Conservation (phyloP, 1,140 invertebrate species). For the Rhysida immarginata region DNA sequence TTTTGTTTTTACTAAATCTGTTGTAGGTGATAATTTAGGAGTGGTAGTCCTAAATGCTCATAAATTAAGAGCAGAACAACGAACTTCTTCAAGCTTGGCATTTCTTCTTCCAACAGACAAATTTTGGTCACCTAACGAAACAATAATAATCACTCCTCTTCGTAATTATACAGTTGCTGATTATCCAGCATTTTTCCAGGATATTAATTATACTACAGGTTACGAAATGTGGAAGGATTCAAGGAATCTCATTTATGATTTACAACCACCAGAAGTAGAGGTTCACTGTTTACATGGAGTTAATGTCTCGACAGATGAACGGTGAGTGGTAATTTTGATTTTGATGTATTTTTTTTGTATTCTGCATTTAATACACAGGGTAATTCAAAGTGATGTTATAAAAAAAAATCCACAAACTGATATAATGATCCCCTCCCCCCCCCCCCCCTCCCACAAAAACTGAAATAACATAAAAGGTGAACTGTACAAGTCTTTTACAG, state of each 20-base stretch:
- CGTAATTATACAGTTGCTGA: slow-evolving; percentile 75
- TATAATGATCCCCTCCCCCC: too few species aligned
- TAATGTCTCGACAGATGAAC: slow-evolving; percentile 61
- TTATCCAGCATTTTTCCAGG: slow-evolving; percentile 68
- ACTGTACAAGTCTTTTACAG: too few species aligned
- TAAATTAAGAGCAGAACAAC: slow-evolving; percentile 66
- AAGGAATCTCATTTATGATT: slow-evolving; percentile 48
- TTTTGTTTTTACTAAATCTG: too few species aligned
- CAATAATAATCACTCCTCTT: slow-evolving; percentile 54
- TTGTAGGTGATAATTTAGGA: slow-evolving; percentile 79
- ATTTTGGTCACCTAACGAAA: slow-evolving; percentile 71
- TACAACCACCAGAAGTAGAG: slow-evolving; percentile 70
- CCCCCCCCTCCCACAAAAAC: too few species aligned
- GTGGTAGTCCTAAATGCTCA: slow-evolving; percentile 63
- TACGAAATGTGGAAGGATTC: slow-evolving; percentile 83
- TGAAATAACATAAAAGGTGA: too few species aligned
- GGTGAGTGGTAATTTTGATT: too few species aligned
- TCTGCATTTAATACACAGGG: too few species aligned
- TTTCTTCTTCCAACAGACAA: slow-evolving; percentile 76
- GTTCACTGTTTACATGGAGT: slow-evolving; percentile 76
- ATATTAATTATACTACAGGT: slow-evolving; percentile 61
- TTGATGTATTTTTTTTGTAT: too few species aligned
- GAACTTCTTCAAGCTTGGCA: slow-evolving; percentile 83
- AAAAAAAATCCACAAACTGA: too few species aligned
- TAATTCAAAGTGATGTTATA: too few species aligned